These are phyloP conservation scores for Clavelina lepadiformis DNA, from an alignment of 23 tunicate genomes.

Conservation along the genomic window DNA sequence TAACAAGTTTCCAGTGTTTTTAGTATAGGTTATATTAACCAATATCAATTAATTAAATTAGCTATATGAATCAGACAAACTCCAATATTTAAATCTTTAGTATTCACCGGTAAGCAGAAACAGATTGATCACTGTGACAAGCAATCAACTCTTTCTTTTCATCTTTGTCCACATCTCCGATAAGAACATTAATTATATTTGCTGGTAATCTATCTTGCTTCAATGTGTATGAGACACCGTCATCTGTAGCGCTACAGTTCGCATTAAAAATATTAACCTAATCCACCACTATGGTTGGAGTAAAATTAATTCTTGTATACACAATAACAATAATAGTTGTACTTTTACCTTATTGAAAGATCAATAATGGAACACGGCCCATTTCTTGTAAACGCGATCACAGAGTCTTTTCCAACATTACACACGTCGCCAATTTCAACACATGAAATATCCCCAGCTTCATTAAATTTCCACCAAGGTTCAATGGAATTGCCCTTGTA, in stretches of 20 bases:
- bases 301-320: neutral
- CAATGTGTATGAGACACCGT: no score
- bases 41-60: no score
- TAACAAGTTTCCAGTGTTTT: neutral
- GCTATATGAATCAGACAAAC: neutral
- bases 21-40: no score
- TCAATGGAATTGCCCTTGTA: slow-evolving; percentile 43
- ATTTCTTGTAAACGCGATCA: slow-evolving; percentile 33
- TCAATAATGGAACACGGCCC: slow-evolving; percentile 54
- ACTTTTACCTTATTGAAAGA: slow-evolving; percentile 1
- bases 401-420: slow-evolving; percentile 35
- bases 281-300: no score
- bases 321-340: neutral
- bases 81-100: no score
- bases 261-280: neutral
- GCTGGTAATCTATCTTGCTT: slow-evolving; percentile 6
- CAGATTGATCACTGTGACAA: slow-evolving; percentile 70
- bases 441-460: slow-evolving; percentile 45
- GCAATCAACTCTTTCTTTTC: slow-evolving; percentile 44
- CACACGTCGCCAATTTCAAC: slow-evolving; percentile 51
- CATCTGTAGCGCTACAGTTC: neutral
- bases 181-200: slow-evolving; percentile 35
- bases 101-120: slow-evolving; percentile 90
- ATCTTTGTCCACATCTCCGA: slow-evolving; percentile 68
- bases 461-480: slow-evolving; percentile 52